Evolutionary conservation across 2,113 vertebrate genomes (phyloP).

Genomic region (Lepidothrix coronata): DNA sequence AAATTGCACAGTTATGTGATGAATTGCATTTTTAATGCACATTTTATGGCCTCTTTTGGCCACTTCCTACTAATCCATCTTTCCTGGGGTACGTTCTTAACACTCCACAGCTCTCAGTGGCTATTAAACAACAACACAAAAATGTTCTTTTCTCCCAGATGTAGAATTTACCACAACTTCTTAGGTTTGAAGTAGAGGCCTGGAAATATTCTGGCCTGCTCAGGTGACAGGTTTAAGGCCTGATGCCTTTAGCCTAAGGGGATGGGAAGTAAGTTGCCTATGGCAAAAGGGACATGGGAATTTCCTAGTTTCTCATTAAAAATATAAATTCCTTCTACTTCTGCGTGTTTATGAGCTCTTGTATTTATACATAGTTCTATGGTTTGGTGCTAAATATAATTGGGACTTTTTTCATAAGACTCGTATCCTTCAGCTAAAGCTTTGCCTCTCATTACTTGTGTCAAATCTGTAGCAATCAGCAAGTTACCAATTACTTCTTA

Average conservation of each 20-base stretch:
- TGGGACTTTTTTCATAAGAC: background rate
- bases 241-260: background rate
- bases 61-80: conserved; percentile 63
- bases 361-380: background rate
- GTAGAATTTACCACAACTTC: conserved; percentile 6
- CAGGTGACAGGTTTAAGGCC: background rate
- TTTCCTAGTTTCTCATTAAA: background rate
- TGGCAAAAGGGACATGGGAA: background rate
- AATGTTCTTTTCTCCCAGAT: conserved; percentile 25
- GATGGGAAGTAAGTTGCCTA: background rate
- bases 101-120: conserved; percentile 27
- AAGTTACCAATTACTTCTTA: background rate
- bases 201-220: background rate
- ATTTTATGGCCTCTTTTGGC: conserved; percentile 62
- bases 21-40: conserved; percentile 66
- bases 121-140: conserved; percentile 62
- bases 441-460: background rate
- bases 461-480: background rate
- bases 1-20: conserved; percentile 64
- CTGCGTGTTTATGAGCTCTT: background rate
- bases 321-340: background rate
- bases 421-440: background rate
- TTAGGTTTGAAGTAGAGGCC: background rate
- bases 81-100: conserved; percentile 53
- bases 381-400: background rate